These are phyloP conservation scores for Aproaerema taeniolella DNA, from an alignment of 2,888 invertebrate species.

Conservation along the genomic window DNA sequence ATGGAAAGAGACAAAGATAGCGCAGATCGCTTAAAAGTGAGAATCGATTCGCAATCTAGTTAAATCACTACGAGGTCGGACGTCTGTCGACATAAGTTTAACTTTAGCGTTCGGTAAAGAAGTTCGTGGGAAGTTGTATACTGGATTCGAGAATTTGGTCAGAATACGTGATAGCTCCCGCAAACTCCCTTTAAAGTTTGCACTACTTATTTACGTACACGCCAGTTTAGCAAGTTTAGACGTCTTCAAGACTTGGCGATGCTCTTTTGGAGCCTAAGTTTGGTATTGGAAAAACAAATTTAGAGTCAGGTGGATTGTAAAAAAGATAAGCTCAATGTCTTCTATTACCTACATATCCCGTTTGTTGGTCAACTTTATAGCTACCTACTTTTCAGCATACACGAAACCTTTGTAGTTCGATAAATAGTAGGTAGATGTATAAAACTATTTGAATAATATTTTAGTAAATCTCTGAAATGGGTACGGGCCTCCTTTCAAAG, in stretches of 20 bases:
- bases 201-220: constrained; percentile 18
- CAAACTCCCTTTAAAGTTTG: constrained; percentile 25
- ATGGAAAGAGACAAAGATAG: background rate
- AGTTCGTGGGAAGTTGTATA: constrained; percentile 29
- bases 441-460: too few species aligned
- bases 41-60: constrained; percentile 5
- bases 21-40: background rate
- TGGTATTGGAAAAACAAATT: background rate
- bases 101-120: constrained; percentile 30
- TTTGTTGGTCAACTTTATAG: too few species aligned
- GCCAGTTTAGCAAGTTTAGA: constrained; percentile 2
- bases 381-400: too few species aligned
- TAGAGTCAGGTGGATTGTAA: too few species aligned
- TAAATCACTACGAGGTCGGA: constrained; percentile 6
- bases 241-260: background rate
- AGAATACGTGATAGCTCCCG: constrained; percentile 30
- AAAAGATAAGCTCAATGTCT: too few species aligned
- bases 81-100: constrained; percentile 7
- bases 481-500: too few species aligned
- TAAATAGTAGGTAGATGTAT: too few species aligned
- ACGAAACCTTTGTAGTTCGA: too few species aligned
- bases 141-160: constrained; percentile 22
- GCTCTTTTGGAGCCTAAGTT: background rate
- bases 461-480: too few species aligned
- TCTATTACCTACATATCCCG: too few species aligned